Percentiles rank a stretch among this genome's conserved stretches.
Evolutionary conservation across 64 coral and sea anemone species (phyloP).

Genomic region (Dendronephthya gigantea): DNA sequence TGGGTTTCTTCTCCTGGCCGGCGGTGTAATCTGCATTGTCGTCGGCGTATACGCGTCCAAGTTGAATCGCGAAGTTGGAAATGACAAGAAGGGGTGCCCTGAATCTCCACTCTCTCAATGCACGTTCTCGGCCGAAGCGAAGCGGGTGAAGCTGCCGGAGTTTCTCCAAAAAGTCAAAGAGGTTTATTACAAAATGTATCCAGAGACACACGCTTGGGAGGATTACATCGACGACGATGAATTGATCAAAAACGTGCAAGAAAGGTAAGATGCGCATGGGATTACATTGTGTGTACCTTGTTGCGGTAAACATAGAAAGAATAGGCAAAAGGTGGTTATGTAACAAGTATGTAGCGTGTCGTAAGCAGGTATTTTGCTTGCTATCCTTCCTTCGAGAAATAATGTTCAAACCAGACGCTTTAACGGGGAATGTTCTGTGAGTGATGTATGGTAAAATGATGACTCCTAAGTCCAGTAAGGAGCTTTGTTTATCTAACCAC

Average conservation of each 20-base stretch:
- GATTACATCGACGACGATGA: background rate
- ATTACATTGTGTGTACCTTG: background rate
- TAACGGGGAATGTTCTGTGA: no score
- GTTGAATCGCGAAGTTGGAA: background rate
- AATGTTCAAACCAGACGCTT: no score
- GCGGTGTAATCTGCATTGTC: background rate
- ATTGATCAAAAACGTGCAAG: background rate
- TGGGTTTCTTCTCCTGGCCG: background rate
- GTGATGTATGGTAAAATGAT: no score
- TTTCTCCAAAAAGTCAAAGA: background rate
- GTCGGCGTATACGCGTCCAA: background rate
- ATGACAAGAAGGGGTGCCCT: background rate
- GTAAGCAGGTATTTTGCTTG: no score
- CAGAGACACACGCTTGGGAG: slow-evolving; percentile 4
- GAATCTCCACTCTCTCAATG: background rate
- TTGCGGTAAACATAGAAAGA: background rate
- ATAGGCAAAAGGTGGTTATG: background rate
- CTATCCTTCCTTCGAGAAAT: no score
- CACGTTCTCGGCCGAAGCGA: background rate
- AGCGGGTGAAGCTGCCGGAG: background rate
- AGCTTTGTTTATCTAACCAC: no score
- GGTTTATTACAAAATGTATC: background rate
- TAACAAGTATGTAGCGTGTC: no score
- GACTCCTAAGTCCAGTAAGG: no score
- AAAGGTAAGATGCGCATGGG: background rate